Conservation (phyloP, 2,113 vertebrate species). For the Taxidea taxus region DNA sequence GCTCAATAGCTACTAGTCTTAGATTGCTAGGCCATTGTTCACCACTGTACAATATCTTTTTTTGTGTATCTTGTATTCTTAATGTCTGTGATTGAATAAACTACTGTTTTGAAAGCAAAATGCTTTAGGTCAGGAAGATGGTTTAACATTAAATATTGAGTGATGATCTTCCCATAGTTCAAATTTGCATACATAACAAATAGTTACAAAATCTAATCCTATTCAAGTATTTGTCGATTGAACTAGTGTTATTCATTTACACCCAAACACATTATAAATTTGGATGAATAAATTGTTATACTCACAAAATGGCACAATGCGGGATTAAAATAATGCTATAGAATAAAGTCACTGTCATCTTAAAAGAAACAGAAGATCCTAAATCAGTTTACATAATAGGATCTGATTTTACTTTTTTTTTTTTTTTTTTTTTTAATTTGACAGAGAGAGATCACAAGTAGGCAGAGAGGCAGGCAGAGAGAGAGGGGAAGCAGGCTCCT, state of each 20-base stretch:
- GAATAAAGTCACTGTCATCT: not conserved
- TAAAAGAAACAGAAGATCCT: not conserved
- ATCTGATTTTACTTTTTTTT: not conserved
- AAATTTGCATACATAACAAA: not conserved
- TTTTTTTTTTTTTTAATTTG: no score
- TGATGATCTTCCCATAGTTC: not conserved
- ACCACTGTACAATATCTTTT: not conserved
- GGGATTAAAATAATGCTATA: not conserved
- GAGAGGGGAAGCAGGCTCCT: no score
- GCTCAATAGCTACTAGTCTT: not conserved
- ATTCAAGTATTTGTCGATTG: not conserved
- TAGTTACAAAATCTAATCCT: not conserved
- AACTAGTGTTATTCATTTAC: not conserved
- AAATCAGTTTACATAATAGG: not conserved
- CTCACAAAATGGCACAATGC: not conserved
- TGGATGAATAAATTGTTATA: not conserved
- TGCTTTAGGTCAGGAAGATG: not conserved
- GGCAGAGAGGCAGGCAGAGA: no score
- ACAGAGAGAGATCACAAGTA: no score
- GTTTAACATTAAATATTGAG: not conserved
- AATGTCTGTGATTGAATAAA: not conserved
- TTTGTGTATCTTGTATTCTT: not conserved
- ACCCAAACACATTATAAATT: not conserved
- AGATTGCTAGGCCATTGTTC: not conserved
- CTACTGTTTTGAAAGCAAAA: not conserved